Evolutionary conservation across 2,113 vertebrate species (phyloP).

Genomic region (Brienomyrus brachyistius): DNA sequence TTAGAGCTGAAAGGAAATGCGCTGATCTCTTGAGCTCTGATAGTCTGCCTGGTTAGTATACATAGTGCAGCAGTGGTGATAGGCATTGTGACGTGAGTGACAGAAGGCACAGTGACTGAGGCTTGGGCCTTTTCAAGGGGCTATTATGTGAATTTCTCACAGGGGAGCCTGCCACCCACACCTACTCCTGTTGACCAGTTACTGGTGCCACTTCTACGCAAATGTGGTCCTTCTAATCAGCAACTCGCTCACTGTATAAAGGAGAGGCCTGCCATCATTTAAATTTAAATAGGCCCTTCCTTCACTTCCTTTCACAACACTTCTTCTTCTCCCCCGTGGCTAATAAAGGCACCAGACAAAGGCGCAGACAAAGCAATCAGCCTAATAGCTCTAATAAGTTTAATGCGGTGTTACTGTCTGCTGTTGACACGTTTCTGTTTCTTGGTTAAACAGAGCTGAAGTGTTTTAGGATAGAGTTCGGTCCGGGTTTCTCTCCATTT

Average conservation of each 20-base stretch:
- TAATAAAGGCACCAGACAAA: slow-evolving; percentile 55
- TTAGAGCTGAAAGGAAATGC: slow-evolving; percentile 4
- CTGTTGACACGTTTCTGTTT: slow-evolving; percentile 66
- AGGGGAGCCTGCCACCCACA: slow-evolving; percentile 53
- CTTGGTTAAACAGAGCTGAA: slow-evolving; percentile 61
- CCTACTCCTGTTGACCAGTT: slow-evolving; percentile 52
- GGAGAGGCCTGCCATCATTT: slow-evolving; percentile 54
- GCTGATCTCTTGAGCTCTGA: slow-evolving; percentile 32
- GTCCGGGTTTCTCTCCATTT: slow-evolving; percentile 43
- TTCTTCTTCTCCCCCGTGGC: slow-evolving; percentile 47
- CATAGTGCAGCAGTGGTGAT: slow-evolving; percentile 43
- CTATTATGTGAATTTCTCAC: slow-evolving; percentile 50
- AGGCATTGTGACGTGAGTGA: slow-evolving; percentile 58
- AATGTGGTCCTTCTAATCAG: slow-evolving; percentile 55
- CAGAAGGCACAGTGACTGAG: slow-evolving; percentile 45
- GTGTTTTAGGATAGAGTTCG: slow-evolving; percentile 54
- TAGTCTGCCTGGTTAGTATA: slow-evolving; percentile 35
- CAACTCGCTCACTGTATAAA: slow-evolving; percentile 56
- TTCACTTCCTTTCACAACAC: slow-evolving; percentile 21
- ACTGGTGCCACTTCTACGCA: slow-evolving; percentile 35
- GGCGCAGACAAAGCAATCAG: slow-evolving; percentile 56
- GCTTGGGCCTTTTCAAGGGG: neutral
- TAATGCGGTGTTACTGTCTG: slow-evolving; percentile 52
- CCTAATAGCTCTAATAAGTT: slow-evolving; percentile 68
- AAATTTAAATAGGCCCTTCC: slow-evolving; percentile 59